phyloP scores from a whole-genome alignment of 2,113 vertebrate species.

The Seriola aureovittata region DNA sequence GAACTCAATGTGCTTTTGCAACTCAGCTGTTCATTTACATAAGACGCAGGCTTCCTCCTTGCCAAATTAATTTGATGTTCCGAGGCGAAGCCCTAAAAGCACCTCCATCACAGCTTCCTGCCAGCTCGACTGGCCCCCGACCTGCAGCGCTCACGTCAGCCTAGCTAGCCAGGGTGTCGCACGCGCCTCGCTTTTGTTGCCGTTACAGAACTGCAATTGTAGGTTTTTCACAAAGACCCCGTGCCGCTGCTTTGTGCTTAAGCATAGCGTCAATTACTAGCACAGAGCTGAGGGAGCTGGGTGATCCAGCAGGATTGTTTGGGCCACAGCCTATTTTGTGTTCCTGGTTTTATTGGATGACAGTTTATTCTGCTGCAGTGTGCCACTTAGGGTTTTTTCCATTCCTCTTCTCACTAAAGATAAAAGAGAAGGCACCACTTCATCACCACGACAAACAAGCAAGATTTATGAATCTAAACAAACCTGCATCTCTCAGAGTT shows the following conservation, averaged over 20 bases:
- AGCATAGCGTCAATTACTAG: constrained; percentile 47
- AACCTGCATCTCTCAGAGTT: constrained; percentile 15
- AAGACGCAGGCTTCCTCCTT: constrained; percentile 46
- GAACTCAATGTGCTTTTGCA: constrained; percentile 50
- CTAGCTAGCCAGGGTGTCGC: not conserved
- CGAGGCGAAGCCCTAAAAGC: constrained; percentile 23
- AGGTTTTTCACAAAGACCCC: constrained; percentile 7
- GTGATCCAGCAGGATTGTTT: constrained; percentile 35
- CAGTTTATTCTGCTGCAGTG: constrained; percentile 43
- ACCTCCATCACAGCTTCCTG: constrained; percentile 18
- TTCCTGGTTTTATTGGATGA: constrained; percentile 41
- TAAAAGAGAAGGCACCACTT: constrained; percentile 31
- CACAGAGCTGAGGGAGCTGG: constrained; percentile 12
- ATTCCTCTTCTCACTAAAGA: not conserved
- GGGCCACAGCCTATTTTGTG: constrained; percentile 42
- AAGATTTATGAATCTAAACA: constrained; percentile 29
- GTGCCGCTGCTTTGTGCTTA: constrained; percentile 1
- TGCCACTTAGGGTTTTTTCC: not conserved
- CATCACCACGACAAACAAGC: constrained; percentile 34
- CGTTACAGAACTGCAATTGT: constrained; percentile 14
- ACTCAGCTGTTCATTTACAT: constrained; percentile 71
- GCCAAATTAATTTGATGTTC: constrained; percentile 59
- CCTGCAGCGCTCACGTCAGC: constrained; percentile 8
- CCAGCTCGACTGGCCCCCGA: not conserved
- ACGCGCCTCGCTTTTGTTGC: constrained; percentile 2